Conservation (phyloP, 2,113 vertebrate species). For the Pelmatolapia mariae region DNA sequence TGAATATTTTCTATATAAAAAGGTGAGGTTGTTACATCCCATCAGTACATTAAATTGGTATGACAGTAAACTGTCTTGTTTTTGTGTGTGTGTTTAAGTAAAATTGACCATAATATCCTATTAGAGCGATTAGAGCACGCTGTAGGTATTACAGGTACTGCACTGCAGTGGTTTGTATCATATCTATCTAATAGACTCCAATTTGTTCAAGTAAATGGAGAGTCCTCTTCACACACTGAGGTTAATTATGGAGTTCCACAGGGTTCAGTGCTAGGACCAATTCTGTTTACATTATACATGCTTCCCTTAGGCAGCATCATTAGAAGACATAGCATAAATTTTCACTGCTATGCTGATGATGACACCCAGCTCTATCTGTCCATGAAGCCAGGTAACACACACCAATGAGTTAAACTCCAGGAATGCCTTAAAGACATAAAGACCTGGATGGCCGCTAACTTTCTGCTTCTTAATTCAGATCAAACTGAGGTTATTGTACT, state of each 20-base stretch:
- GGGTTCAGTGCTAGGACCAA: neutral
- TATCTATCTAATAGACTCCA: neutral
- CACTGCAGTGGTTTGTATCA: accelerated
- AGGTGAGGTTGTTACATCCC: neutral
- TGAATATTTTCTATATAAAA: neutral
- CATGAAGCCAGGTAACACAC: neutral
- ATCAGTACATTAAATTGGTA: neutral
- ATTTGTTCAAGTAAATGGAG: accelerated
- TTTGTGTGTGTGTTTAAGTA: neutral
- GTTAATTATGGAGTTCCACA: neutral
- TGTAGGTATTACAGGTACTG: neutral
- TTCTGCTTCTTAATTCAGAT: too few species aligned
- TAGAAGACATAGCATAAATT: neutral
- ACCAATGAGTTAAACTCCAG: accelerated
- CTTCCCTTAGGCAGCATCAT: neutral
- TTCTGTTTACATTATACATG: neutral
- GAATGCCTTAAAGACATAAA: neutral
- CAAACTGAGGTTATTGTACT: too few species aligned
- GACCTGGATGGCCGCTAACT: neutral
- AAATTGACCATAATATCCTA: neutral
- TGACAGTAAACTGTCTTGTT: neutral
- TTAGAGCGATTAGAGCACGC: neutral
- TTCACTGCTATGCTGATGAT: accelerated
- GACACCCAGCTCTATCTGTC: neutral
- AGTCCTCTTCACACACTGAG: neutral